Evolutionary conservation across 2,113 vertebrate species (phyloP).

Genomic region (Numida meleagris): DNA sequence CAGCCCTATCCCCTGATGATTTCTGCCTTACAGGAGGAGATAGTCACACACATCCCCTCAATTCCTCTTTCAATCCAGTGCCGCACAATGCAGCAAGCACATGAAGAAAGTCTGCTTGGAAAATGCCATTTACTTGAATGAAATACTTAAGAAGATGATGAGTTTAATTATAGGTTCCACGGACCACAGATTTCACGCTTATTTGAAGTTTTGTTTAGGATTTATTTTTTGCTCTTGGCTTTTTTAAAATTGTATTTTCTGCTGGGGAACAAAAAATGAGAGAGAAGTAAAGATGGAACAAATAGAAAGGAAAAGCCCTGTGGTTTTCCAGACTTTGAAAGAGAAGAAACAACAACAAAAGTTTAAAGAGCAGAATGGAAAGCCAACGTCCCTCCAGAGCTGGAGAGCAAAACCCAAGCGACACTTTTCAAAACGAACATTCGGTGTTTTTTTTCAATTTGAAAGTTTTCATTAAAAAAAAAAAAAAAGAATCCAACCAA

Average conservation of each 20-base stretch:
- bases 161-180: not conserved
- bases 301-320: not conserved
- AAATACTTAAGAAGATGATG: not conserved
- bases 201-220: not conserved
- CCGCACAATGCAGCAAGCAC: not conserved
- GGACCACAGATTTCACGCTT: not conserved
- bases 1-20: not conserved
- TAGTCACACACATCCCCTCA: fast-evolving
- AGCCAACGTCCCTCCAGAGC: not conserved
- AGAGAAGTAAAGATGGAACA: not conserved
- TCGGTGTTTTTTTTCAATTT: slow-evolving; percentile 33
- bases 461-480: slow-evolving; percentile 26
- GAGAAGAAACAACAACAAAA: not conserved
- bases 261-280: not conserved
- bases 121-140: not conserved
- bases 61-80: not conserved
- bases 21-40: not conserved
- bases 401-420: not conserved
- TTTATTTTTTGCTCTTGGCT: not conserved
- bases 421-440: not conserved
- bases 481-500: slow-evolving; percentile 27
- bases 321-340: not conserved
- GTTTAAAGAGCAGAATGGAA: not conserved
- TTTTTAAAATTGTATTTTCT: not conserved
- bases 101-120: not conserved